These are phyloP conservation scores for Timandra comae DNA, from an alignment of 2,888 invertebrate species.

Conservation along the genomic window DNA sequence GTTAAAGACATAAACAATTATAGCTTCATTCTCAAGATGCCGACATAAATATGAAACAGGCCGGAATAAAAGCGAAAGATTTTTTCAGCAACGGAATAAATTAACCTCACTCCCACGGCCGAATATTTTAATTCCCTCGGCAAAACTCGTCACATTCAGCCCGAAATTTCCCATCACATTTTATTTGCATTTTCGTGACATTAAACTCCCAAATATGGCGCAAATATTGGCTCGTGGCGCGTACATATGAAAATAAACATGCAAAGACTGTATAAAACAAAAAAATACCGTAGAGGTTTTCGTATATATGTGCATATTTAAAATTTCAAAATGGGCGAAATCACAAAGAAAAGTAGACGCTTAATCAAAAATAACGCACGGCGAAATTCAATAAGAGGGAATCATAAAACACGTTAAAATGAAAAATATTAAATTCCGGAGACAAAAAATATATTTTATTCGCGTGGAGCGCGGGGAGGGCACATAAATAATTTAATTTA, in stretches of 20 bases:
- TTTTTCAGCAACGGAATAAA: slow-evolving; percentile 19
- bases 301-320: slow-evolving; percentile 41
- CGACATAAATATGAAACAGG: slow-evolving; percentile 14
- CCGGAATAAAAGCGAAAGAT: slow-evolving; percentile 15
- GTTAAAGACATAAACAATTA: slow-evolving; percentile 1
- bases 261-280: slow-evolving; percentile 28
- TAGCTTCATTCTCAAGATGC: slow-evolving; percentile 4
- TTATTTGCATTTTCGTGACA: slow-evolving; percentile 23
- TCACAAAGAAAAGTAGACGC: slow-evolving; percentile 26
- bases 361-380: slow-evolving; percentile 64
- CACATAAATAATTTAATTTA: slow-evolving; percentile 58
- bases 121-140: slow-evolving; percentile 19
- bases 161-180: slow-evolving; percentile 21
- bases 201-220: slow-evolving; percentile 24
- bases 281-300: slow-evolving; percentile 24
- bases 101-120: slow-evolving; percentile 15
- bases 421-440: slow-evolving; percentile 69
- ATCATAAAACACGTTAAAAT: slow-evolving; percentile 62
- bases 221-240: slow-evolving; percentile 16
- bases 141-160: slow-evolving; percentile 17
- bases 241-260: slow-evolving; percentile 17
- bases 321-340: slow-evolving; percentile 35
- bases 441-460: slow-evolving; percentile 55
- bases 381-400: slow-evolving; percentile 61
- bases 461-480: slow-evolving; percentile 33